These are phyloP conservation scores for Daboia siamensis DNA, from an alignment of 2,113 vertebrate genomes.

Conservation along the genomic window DNA sequence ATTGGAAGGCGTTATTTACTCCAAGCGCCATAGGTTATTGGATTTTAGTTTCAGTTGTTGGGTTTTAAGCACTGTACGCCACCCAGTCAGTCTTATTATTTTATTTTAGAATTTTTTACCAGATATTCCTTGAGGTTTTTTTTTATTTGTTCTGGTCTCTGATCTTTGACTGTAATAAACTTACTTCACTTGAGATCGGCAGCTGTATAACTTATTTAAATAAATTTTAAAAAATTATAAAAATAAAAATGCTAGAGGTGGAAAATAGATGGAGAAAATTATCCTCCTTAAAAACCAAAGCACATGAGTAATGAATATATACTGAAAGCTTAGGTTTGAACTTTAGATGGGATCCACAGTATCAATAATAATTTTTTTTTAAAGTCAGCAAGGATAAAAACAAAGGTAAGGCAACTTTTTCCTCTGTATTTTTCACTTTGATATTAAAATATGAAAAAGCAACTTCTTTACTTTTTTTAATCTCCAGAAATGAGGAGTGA, in stretches of 20 bases:
- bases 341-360: background rate
- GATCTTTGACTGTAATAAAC: too few species aligned
- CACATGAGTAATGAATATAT: background rate
- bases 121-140: too few species aligned
- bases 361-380: background rate
- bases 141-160: too few species aligned
- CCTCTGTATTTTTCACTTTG: background rate
- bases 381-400: background rate
- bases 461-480: background rate
- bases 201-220: background rate
- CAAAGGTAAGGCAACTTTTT: background rate
- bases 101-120: too few species aligned
- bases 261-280: background rate
- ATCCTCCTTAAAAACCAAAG: background rate
- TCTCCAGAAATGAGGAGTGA: background rate
- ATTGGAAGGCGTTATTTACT: background rate
- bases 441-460: background rate
- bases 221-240: background rate
- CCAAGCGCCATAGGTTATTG: background rate
- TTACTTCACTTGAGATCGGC: background rate
- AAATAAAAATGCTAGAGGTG: background rate
- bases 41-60: background rate
- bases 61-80: background rate
- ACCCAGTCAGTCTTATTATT: background rate
- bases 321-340: background rate